Conservation (phyloP, 2,888 invertebrate species). For the Listrodromus nycthemerus region DNA sequence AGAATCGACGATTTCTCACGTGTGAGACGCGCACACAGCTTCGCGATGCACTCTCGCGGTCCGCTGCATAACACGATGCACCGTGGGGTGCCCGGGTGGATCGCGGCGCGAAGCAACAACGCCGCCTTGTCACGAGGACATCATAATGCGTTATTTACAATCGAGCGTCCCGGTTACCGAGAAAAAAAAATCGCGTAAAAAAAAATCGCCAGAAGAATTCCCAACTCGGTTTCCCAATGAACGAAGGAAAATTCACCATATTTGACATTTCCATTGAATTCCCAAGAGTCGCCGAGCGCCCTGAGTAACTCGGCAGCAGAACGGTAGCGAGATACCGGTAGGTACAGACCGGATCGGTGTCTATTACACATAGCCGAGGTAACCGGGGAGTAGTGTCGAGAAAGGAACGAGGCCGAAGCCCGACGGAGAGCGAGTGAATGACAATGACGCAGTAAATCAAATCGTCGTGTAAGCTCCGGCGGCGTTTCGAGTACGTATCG, state of each 20-base stretch:
- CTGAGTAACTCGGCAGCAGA: constrained; percentile 49
- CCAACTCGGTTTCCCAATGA: not conserved
- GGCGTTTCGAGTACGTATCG: constrained; percentile 48
- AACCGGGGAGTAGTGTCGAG: constrained; percentile 41
- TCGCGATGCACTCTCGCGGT: constrained; percentile 8
- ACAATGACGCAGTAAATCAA: constrained; percentile 71
- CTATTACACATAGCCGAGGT: constrained; percentile 59
- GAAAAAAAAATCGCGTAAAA: not conserved
- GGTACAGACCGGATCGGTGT: constrained; percentile 47
- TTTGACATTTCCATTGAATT: constrained; percentile 52
- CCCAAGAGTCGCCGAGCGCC: constrained; percentile 9
- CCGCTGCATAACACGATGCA: constrained; percentile 62
- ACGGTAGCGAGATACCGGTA: constrained; percentile 52
- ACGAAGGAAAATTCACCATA: constrained; percentile 1
- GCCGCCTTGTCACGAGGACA: constrained; percentile 53
- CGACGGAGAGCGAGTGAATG: constrained; percentile 58
- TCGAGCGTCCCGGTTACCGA: constrained; percentile 18
- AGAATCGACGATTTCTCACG: constrained; percentile 66
- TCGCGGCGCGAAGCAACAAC: constrained; percentile 58
- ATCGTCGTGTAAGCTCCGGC: constrained; percentile 64
- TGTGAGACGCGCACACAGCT: constrained; percentile 55
- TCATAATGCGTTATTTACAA: constrained; percentile 52
- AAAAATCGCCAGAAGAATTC: not conserved
- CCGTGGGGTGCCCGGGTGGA: constrained; percentile 69
- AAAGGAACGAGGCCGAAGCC: constrained; percentile 52